Conservation (phyloP, 2,888 invertebrate genomes). For the Orthosia incerta region DNA sequence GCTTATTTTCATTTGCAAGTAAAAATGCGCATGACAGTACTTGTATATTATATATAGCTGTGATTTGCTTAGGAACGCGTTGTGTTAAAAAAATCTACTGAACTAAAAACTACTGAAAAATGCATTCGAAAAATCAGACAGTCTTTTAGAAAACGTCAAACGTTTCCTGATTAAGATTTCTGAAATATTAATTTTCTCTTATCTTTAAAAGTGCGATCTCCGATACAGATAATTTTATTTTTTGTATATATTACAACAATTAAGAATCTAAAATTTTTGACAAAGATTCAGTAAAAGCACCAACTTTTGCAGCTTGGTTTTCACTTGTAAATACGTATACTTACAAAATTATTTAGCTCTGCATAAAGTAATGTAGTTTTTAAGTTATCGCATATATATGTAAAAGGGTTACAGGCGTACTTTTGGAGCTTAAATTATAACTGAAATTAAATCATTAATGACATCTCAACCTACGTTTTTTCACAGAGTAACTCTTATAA, state of each 20-base stretch:
- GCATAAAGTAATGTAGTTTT: conserved; percentile 56
- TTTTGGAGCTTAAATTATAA: conserved; percentile 47
- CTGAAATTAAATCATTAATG: not conserved
- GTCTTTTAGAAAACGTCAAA: conserved; percentile 39
- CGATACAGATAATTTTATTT: not conserved
- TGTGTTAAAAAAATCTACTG: not conserved
- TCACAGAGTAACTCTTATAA: not conserved
- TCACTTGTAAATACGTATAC: conserved; percentile 61
- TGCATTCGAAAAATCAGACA: not conserved
- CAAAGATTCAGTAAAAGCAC: conserved; percentile 17
- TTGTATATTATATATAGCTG: conserved; percentile 52
- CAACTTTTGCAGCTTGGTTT: conserved; percentile 16
- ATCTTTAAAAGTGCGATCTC: not conserved
- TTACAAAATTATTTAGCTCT: conserved; percentile 46
- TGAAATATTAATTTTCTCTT: not conserved
- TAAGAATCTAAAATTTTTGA: not conserved
- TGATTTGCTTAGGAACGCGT: conserved; percentile 43
- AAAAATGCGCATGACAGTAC: conserved; percentile 11
- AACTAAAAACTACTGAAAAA: not conserved
- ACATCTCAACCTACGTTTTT: not conserved
- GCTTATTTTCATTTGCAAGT: conserved; percentile 47
- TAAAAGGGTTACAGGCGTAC: conserved; percentile 29
- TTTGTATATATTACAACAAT: not conserved
- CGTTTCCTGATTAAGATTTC: conserved; percentile 19
- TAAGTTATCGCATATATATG: conserved; percentile 57